Evolutionary conservation across 1,140 invertebrate genomes (phyloP).

Genomic region (Thaumetopoea pityocampa): DNA sequence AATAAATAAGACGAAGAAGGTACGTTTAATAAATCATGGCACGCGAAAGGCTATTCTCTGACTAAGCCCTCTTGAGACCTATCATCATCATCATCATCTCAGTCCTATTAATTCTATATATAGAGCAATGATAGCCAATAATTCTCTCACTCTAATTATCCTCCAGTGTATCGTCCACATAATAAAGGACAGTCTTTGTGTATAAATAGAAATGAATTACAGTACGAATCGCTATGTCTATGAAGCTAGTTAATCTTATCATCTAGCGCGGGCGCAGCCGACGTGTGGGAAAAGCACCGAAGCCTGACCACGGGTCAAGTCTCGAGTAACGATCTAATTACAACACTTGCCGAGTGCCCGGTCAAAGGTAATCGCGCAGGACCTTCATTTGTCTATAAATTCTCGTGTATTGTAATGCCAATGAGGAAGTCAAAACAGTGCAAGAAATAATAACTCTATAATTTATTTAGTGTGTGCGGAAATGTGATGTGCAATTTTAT

Average conservation of each 20-base stretch:
- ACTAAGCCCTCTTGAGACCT: no score
- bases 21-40: no score
- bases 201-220: no score
- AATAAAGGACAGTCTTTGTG: no score
- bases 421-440: constrained; percentile 15
- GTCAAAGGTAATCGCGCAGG: constrained; percentile 37
- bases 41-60: no score
- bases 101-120: no score
- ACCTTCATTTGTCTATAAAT: constrained; percentile 12
- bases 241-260: constrained; percentile 30
- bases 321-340: constrained; percentile 52
- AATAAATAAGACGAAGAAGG: no score
- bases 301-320: constrained; percentile 36
- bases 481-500: constrained; percentile 24
- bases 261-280: constrained; percentile 20
- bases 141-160: no score
- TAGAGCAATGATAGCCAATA: no score
- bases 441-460: constrained; percentile 3
- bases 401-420: constrained; percentile 9
- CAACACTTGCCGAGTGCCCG: constrained; percentile 32
- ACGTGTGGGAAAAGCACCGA: constrained; percentile 55
- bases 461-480: constrained; percentile 4
- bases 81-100: no score
- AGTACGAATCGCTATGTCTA: constrained; percentile 12
- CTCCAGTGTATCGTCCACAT: no score